Conservation (phyloP, 2,888 invertebrate species). For the Merodon equestris region DNA sequence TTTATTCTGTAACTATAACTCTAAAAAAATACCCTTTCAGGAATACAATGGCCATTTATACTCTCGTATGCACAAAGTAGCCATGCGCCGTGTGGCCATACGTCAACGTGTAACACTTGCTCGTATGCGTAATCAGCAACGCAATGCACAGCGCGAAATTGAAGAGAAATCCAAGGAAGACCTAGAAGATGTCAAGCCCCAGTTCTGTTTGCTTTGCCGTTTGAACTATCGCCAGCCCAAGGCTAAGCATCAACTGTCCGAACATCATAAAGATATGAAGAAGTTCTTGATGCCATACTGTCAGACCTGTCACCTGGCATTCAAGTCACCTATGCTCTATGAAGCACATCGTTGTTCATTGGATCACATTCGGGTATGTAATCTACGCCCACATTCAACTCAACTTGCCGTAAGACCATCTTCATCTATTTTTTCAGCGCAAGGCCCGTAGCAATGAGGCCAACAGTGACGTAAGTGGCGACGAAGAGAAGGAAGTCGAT, state of each 20-base stretch:
- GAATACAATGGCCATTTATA: conserved; percentile 87
- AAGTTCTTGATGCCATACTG: conserved; percentile 91
- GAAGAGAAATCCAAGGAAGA: conserved; percentile 85
- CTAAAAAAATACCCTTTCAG: too few species aligned
- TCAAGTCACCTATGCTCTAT: conserved; percentile 91
- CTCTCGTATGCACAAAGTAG: conserved; percentile 85
- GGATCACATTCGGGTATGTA: conserved; percentile 88
- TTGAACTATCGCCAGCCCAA: conserved; percentile 88
- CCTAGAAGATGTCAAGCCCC: conserved; percentile 82
- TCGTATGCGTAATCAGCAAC: conserved; percentile 89
- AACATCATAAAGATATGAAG: conserved; percentile 90
- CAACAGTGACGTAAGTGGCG: conserved; percentile 82
- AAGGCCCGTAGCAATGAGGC: conserved; percentile 82
- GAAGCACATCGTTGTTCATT: conserved; percentile 90
- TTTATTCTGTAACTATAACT: too few species aligned
- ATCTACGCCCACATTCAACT: background rate
- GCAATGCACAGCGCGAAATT: conserved; percentile 88
- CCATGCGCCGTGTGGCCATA: conserved; percentile 86
- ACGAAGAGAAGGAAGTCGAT: conserved; percentile 85
- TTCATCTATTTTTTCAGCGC: conserved; percentile 77
- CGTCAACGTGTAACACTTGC: conserved; percentile 87
- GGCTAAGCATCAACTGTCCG: conserved; percentile 88
- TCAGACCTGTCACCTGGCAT: conserved; percentile 86
- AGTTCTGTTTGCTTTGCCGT: conserved; percentile 87
- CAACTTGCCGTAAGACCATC: background rate